These are phyloP conservation scores for Astyanax mexicanus DNA, from an alignment of 2,797 vertebrate species.

Conservation along the genomic window DNA sequence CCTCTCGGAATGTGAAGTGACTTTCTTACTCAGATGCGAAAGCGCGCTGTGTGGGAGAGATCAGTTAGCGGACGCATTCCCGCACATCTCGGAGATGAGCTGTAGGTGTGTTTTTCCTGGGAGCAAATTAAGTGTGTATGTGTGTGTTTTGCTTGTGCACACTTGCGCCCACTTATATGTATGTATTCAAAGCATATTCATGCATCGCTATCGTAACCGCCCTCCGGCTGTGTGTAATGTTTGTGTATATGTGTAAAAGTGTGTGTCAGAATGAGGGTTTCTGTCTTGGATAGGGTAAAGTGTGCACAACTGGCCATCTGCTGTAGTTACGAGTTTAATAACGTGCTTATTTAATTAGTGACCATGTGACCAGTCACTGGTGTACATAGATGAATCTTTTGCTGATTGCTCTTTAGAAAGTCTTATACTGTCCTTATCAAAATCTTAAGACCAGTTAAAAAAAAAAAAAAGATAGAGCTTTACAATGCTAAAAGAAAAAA, in stretches of 20 bases:
- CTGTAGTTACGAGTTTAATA: too few relatives aligned
- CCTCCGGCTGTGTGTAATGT: not conserved
- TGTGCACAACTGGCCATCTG: too few relatives aligned
- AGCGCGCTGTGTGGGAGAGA: slow-evolving; percentile 1
- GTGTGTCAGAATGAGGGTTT: not conserved
- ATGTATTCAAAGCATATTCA: not conserved
- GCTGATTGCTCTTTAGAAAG: too few relatives aligned
- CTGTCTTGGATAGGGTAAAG: not conserved
- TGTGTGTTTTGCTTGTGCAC: not conserved
- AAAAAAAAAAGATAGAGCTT: too few relatives aligned
- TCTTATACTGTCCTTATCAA: too few relatives aligned
- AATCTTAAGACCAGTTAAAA: too few relatives aligned
- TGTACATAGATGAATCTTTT: too few relatives aligned
- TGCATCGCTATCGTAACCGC: not conserved
- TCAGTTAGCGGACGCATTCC: not conserved
- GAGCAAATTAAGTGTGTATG: slow-evolving; percentile 2
- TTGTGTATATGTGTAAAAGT: not conserved
- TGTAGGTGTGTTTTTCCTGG: not conserved
- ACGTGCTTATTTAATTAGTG: too few relatives aligned
- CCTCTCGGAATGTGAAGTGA: slow-evolving; percentile 5
- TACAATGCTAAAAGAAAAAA: too few relatives aligned
- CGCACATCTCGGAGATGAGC: not conserved
- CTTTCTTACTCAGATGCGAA: not conserved
- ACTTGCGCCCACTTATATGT: not conserved
- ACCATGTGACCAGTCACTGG: too few relatives aligned